Conservation (phyloP, 2,113 vertebrate species). For the Tyto alba region DNA sequence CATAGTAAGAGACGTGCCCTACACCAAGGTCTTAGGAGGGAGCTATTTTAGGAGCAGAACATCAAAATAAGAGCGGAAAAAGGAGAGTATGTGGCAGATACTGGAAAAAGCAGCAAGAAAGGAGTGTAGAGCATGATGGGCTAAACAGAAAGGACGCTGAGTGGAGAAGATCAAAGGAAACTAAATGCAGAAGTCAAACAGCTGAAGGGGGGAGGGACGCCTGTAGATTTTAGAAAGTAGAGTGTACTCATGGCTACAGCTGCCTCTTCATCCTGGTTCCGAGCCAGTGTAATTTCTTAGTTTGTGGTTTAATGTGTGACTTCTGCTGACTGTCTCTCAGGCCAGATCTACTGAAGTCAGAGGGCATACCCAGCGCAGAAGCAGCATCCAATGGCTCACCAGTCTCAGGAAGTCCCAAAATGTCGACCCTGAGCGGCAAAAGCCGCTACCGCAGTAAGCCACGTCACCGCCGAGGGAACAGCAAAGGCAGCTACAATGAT, state of each 20-base stretch:
- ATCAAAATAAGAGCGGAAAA: neutral
- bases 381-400: slow-evolving; percentile 81
- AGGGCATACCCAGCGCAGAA: slow-evolving; percentile 88
- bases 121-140: neutral
- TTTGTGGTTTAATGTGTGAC: neutral
- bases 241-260: neutral
- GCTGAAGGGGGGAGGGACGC: neutral
- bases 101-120: neutral
- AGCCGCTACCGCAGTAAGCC: slow-evolving; percentile 92
- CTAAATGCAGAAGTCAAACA: neutral
- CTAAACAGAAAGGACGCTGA: neutral
- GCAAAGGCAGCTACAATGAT: slow-evolving; percentile 92
- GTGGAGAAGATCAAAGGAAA: neutral
- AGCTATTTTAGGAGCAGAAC: neutral
- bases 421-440: slow-evolving; percentile 85
- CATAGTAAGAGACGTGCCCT: neutral
- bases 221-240: neutral
- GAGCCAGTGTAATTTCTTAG: neutral
- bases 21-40: neutral
- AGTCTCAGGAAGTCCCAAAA: slow-evolving; percentile 89
- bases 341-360: slow-evolving; percentile 90
- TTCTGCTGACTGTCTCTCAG: slow-evolving; percentile 61
- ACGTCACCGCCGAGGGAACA: slow-evolving; percentile 92
- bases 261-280: neutral
- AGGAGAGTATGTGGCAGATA: neutral